Evolutionary conservation across 2,888 invertebrate species (phyloP).

Genomic region (Coleophora deauratella): DNA sequence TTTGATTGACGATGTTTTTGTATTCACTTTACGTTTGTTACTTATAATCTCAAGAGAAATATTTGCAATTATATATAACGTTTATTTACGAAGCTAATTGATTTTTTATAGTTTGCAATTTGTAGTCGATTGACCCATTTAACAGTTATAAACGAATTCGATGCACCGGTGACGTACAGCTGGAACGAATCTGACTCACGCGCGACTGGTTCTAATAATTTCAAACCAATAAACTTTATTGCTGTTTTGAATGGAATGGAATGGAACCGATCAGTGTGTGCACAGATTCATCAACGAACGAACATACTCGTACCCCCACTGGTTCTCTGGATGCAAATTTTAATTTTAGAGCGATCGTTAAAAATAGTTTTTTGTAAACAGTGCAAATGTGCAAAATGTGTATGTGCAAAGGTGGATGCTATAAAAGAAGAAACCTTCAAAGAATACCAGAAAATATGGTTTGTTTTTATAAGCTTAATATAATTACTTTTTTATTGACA

Average conservation of each 20-base stretch:
- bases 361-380: no score
- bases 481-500: no score
- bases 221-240: constrained; percentile 21
- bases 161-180: constrained; percentile 1
- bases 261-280: constrained; percentile 32
- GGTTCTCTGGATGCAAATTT: neutral
- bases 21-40: no score
- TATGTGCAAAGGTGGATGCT: constrained; percentile 23
- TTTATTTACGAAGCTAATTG: no score
- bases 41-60: no score
- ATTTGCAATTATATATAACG: no score
- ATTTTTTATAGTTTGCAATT: no score
- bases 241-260: constrained; percentile 31
- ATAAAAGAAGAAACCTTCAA: constrained; percentile 18
- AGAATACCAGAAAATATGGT: constrained; percentile 23
- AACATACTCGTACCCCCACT: constrained; percentile 27
- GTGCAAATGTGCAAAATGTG: constrained; percentile 23
- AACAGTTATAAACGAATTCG: neutral
- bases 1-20: no score
- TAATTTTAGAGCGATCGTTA: no score
- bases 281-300: constrained; percentile 23
- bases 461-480: constrained; percentile 13
- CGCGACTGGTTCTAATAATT: constrained; percentile 30
- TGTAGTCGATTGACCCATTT: no score
- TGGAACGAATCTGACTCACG: constrained; percentile 39